Evolutionary conservation across 2,888 invertebrate genomes (phyloP), one percentile per base, ranked within the genome.

Genomic region (Vandiemenella viatica): DNA sequence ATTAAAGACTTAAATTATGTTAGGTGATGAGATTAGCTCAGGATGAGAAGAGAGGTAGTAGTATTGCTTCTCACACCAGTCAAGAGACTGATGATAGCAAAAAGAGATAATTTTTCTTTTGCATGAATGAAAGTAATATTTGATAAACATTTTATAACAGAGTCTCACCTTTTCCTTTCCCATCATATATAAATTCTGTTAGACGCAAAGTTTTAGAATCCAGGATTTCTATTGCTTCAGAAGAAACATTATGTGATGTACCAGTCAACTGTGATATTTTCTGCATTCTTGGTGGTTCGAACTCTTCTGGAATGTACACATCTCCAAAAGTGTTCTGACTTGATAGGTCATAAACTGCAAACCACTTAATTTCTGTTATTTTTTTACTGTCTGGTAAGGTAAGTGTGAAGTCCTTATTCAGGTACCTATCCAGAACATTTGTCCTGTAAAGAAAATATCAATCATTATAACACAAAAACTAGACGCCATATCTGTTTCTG

Each of bases 261-360:
- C 75, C 75, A 0, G 75, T 72, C 17, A 85, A 65, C 53, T 71
- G 72, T 1, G 73, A 68, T 38, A 79, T 70, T 42, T 70, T 68
- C 58, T 83, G 81, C 1, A 82, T 74, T 6, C 78, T 72, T 0
- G 92, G 92, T 13, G 91, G 80, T 61, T 88, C 86, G 65, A 92
- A 90, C 56, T 87, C 89, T 61, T 91, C 90, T 0, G 90, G 90
- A 57, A 92, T 78, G 63, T 82, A 85, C 46, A 91, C 83, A 64
- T 92, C 92, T 0, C 87, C 92, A 63, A 89, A 91, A 37, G 87
- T 79, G 64, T 87, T 88, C 75, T 67, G 58, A 61, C 79, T 80
- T 58, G 79, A 77, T 41, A 92, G 73, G 70, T 92, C 92, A 67
- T 88, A 92, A 45, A 92, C 74, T 0, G 89, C 83, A 50, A 92